Percentiles rank a stretch among this genome's conserved stretches.
These are phyloP conservation scores for Ptilodon capucinus DNA, from an alignment of 2,888 invertebrate species.

Conservation along the genomic window DNA sequence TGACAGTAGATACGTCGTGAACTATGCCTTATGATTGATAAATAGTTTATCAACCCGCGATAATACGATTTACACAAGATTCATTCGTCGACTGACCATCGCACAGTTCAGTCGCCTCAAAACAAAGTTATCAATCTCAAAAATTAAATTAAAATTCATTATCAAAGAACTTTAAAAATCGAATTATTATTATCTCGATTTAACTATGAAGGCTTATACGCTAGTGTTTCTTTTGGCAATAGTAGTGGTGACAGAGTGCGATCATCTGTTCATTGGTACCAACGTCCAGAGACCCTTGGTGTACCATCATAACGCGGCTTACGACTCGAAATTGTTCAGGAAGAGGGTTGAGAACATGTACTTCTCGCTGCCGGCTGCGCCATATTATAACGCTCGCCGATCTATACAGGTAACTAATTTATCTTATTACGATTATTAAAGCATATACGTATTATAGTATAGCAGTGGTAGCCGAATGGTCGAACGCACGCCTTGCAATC, in stretches of 20 bases:
- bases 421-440: neutral
- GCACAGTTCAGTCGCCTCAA: neutral
- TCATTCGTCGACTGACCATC: no score
- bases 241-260: neutral
- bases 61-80: no score
- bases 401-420: constrained; percentile 25
- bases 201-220: neutral
- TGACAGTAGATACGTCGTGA: no score
- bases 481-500: no score
- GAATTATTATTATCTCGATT: no score
- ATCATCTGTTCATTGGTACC: neutral
- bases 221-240: neutral
- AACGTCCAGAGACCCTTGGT: constrained; percentile 12
- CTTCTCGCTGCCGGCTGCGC: constrained; percentile 25
- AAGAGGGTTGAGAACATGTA: constrained; percentile 45
- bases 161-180: neutral
- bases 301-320: constrained; percentile 27
- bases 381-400: constrained; percentile 10
- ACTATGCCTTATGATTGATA: no score
- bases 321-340: constrained; percentile 26
- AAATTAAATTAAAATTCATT: neutral
- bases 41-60: no score
- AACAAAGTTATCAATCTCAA: no score
- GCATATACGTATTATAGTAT: no score
- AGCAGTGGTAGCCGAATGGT: no score